These are phyloP conservation scores for Galerucella nymphaeae DNA, from an alignment of 2,888 invertebrate genomes.

Conservation along the genomic window DNA sequence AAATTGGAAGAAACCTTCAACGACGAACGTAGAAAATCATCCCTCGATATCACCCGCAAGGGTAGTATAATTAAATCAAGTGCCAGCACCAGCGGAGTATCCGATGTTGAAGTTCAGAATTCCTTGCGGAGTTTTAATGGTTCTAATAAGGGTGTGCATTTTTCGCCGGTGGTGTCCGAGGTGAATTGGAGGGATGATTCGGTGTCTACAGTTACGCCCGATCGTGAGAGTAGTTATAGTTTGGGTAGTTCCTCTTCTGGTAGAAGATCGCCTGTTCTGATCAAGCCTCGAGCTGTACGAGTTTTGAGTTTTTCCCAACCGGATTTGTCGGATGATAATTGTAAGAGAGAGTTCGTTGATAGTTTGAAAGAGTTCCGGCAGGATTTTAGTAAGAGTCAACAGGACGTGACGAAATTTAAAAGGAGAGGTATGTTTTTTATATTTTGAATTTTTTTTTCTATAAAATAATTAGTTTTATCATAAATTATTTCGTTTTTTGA, in stretches of 20 bases:
- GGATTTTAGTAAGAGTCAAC: conserved; percentile 54
- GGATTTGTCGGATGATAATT: conserved; percentile 54
- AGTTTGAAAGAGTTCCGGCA: conserved; percentile 47
- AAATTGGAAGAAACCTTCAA: conserved; percentile 48
- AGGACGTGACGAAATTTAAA: conserved; percentile 49
- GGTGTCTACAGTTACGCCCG: conserved; percentile 55
- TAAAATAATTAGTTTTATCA: too few relatives aligned
- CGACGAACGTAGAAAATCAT: conserved; percentile 64
- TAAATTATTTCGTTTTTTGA: too few relatives aligned
- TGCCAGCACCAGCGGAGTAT: conserved; percentile 61
- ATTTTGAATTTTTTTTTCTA: background rate
- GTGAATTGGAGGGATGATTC: conserved; percentile 81
- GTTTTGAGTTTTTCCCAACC: conserved; percentile 57
- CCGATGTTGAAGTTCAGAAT: conserved; percentile 56
- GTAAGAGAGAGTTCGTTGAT: conserved; percentile 50
- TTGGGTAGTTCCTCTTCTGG: conserved; percentile 59
- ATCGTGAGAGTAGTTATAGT: conserved; percentile 60
- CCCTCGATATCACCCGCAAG: conserved; percentile 72
- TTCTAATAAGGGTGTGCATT: conserved; percentile 73
- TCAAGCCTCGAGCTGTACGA: conserved; percentile 50
- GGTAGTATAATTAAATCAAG: conserved; percentile 62
- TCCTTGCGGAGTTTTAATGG: conserved; percentile 57
- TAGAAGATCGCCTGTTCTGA: conserved; percentile 46
- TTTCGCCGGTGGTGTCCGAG: conserved; percentile 83
- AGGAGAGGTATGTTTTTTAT: conserved; percentile 49